Conservation (phyloP, 1,140 invertebrate species). For the Psix sp. region DNA sequence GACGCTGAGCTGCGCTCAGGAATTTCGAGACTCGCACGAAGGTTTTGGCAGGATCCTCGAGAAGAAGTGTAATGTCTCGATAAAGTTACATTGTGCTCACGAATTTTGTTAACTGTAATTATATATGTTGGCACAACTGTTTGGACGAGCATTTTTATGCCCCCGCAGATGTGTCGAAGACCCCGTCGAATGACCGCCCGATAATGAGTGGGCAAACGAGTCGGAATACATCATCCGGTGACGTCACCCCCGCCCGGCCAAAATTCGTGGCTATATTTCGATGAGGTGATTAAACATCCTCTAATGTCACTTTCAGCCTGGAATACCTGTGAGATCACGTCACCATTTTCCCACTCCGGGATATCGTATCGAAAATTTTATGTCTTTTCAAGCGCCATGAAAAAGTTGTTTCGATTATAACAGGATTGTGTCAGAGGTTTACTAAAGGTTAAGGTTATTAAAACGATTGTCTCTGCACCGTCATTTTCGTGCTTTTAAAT, state of each 20-base stretch:
- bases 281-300: slow-evolving; percentile 43
- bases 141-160: slow-evolving; percentile 20
- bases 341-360: slow-evolving; percentile 25
- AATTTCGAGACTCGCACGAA: slow-evolving; percentile 36
- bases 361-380: too few relatives aligned
- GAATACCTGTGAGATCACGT: slow-evolving; percentile 40
- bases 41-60: too few relatives aligned
- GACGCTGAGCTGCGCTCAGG: too few relatives aligned
- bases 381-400: too few relatives aligned
- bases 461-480: too few relatives aligned
- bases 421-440: too few relatives aligned
- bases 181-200: slow-evolving; percentile 30
- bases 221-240: slow-evolving; percentile 45
- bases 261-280: slow-evolving; percentile 36
- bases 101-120: slow-evolving; percentile 37
- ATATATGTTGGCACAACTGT: slow-evolving; percentile 24
- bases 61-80: slow-evolving; percentile 37
- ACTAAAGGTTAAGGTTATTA: too few relatives aligned
- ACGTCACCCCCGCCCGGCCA: slow-evolving; percentile 25
- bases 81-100: slow-evolving; percentile 43
- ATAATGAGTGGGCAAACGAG: slow-evolving; percentile 53
- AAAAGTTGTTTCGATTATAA: too few relatives aligned
- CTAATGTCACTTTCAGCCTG: slow-evolving; percentile 33
- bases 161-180: slow-evolving; percentile 33
- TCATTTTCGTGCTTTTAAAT: too few relatives aligned